These are phyloP conservation scores for Tachina fera DNA, from an alignment of 2,888 invertebrate species.

Conservation along the genomic window DNA sequence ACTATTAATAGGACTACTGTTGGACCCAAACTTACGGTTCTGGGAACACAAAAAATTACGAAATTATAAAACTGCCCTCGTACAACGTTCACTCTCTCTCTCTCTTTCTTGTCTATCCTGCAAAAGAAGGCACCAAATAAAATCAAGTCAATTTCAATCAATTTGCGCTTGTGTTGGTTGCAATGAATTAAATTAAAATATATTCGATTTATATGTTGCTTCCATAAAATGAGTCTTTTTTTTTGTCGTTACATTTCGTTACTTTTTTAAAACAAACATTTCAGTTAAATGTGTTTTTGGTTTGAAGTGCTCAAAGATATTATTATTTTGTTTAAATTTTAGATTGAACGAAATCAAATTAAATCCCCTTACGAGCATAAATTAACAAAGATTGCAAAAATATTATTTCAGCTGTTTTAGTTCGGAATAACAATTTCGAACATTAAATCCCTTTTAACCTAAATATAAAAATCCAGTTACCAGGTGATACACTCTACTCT, in stretches of 20 bases:
- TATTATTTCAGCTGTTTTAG: constrained; percentile 40
- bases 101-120: too few relatives aligned
- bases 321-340: constrained; percentile 31
- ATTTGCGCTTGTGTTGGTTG: constrained; percentile 18
- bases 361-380: constrained; percentile 14
- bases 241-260: background rate
- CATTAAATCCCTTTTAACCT: constrained; percentile 32
- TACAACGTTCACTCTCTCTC: too few relatives aligned
- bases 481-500: background rate
- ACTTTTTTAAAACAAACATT: too few relatives aligned
- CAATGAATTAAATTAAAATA: constrained; percentile 59
- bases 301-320: background rate
- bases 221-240: background rate
- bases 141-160: constrained; percentile 36
- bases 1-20: too few relatives aligned
- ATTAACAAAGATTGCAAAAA: constrained; percentile 22
- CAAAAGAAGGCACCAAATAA: background rate
- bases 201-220: constrained; percentile 24
- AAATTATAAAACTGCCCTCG: background rate
- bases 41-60: too few relatives aligned
- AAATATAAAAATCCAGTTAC: constrained; percentile 22
- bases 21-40: too few relatives aligned
- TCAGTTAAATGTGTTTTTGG: background rate
- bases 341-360: constrained; percentile 26
- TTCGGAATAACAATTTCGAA: background rate